phyloP scores from a whole-genome alignment of 2,888 invertebrate species.

The Mythimna loreyi region DNA sequence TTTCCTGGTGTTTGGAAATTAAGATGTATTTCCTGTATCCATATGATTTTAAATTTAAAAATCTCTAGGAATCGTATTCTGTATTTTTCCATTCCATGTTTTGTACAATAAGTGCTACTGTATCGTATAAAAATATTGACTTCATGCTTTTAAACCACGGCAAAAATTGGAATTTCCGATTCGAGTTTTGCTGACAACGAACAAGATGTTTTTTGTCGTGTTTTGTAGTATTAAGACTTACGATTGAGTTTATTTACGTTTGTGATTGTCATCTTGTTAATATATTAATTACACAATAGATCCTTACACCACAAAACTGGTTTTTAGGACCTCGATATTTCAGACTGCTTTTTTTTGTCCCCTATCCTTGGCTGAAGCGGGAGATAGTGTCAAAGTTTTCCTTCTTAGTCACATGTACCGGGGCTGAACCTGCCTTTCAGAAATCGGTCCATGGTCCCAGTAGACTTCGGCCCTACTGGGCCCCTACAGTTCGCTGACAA shows the following conservation, averaged over 20 bases:
- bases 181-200: background rate
- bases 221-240: background rate
- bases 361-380: no score
- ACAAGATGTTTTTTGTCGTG: background rate
- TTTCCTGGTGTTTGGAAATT: background rate
- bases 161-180: conserved; percentile 1
- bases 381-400: no score
- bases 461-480: no score
- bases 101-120: no score
- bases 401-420: no score
- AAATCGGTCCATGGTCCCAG: no score
- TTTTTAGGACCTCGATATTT: no score
- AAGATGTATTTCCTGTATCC: background rate
- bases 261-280: background rate
- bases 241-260: background rate
- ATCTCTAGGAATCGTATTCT: background rate
- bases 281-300: background rate
- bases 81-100: background rate
- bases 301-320: background rate
- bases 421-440: no score
- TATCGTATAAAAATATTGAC: background rate
- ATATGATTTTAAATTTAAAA: background rate
- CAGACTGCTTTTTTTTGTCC: no score
- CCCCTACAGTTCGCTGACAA: no score
- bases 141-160: background rate